Evolutionary conservation across 2,113 vertebrate genomes (phyloP).

Genomic region (Burhinus oedicnemus): DNA sequence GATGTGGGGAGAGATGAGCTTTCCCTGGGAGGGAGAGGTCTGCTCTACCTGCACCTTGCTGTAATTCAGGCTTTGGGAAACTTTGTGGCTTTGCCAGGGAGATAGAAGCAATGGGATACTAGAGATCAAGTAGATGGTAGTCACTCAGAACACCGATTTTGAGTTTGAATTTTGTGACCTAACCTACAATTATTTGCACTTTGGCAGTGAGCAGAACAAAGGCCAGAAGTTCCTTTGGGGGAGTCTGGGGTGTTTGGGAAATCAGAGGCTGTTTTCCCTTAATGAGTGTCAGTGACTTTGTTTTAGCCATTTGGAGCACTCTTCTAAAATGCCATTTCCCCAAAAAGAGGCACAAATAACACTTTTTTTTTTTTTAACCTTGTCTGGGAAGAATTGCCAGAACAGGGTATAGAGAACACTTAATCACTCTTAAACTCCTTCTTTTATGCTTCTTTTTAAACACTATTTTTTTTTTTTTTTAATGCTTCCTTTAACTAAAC

Average conservation of each 20-base stretch:
- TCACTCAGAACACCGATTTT: not conserved
- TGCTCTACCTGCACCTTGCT: fast-evolving
- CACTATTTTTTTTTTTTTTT: not conserved
- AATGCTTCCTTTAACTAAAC: not conserved
- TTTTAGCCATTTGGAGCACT: not conserved
- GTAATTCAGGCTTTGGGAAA: not conserved
- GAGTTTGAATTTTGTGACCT: not conserved
- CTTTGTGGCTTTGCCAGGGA: not conserved
- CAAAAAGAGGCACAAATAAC: not conserved
- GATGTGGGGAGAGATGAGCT: not conserved
- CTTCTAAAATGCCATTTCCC: not conserved
- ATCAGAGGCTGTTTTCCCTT: not conserved
- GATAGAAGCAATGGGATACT: not conserved
- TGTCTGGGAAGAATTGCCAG: not conserved
- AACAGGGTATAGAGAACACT: not conserved
- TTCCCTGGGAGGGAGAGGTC: not conserved
- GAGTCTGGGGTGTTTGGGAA: not conserved
- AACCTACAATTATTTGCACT: fast-evolving
- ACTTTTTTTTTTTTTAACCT: not conserved
- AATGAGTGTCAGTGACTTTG: not conserved
- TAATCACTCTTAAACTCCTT: not conserved
- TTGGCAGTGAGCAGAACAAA: not conserved
- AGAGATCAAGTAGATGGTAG: not conserved
- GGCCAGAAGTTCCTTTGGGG: not conserved
- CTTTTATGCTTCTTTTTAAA: not conserved